A percentile compares a stretch with the other conserved stretches of the same genome.
These are phyloP conservation scores for Cremastobaeus sp. DNA, from an alignment of 2,888 invertebrate genomes.

Conservation along the genomic window DNA sequence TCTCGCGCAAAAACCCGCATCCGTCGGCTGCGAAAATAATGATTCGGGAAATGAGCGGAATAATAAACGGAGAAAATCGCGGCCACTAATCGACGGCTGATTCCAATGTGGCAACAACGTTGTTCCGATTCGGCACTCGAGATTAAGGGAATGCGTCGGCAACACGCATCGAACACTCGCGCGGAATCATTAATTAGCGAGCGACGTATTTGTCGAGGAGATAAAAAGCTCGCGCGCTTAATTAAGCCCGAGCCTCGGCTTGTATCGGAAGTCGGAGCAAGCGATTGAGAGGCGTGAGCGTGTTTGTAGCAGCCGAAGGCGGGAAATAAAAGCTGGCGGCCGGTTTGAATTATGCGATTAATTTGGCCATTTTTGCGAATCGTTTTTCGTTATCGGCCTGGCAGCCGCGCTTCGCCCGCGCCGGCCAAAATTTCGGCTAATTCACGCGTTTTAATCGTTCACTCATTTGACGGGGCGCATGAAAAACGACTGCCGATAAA, in stretches of 20 bases:
- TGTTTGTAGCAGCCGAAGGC: slow-evolving; percentile 33
- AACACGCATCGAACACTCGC: too few species aligned
- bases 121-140: too few species aligned
- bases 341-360: slow-evolving; percentile 50
- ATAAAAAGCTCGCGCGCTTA: slow-evolving; percentile 40
- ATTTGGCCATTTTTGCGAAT: slow-evolving; percentile 47
- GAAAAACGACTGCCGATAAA: slow-evolving; percentile 78
- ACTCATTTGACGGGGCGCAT: slow-evolving; percentile 77
- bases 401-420: slow-evolving; percentile 17
- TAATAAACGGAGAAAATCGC: too few species aligned
- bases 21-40: too few species aligned
- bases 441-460: slow-evolving; percentile 77
- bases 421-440: slow-evolving; percentile 71
- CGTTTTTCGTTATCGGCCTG: slow-evolving; percentile 41
- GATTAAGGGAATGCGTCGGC: too few species aligned
- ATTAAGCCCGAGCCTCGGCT: too few species aligned
- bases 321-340: slow-evolving; percentile 23
- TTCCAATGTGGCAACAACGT: too few species aligned
- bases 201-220: slow-evolving; percentile 19
- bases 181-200: slow-evolving; percentile 15
- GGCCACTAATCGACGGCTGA: too few species aligned
- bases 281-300: not conserved
- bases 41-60: too few species aligned
- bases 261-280: too few species aligned
- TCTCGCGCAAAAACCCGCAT: too few species aligned